Base-by-base conservation (phyloP, 1,140 invertebrate genomes). In the Heliconius congener region DNA sequence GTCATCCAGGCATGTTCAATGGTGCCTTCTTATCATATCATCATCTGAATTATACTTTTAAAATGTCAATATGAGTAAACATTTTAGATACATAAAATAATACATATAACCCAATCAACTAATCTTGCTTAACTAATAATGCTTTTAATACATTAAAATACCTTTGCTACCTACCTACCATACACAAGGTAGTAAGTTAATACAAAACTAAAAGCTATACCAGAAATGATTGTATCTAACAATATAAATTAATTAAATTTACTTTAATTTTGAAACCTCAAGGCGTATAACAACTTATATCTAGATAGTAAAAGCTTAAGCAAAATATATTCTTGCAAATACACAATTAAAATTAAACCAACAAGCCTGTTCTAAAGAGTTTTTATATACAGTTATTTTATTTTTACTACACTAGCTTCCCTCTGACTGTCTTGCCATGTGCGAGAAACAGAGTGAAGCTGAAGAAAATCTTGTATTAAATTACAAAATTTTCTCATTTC, bases 271-370 rank as follows among this genome's bases (percentile, higher is more conserved):
- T 30, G 60, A 66, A 66, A 66, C 60, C 60, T 66, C 13, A 60
- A 60, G n/a, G 55, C 19, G n/a, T 60, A 60, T 60, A 60, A 66
- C 60, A 5, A 66, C 60, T 66, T 30, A 13, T 30, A 66, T 60
- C 57, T 27, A 13, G 60, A 66, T 66, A 66, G 60, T 66, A 66
- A 66, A 27, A 60, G 57, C 57, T 60, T 60, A 60, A 23, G 57
- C 8, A 23, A 66, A 30, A 66, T 66, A 27, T 66, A 66, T 66
- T 66, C 9, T 30, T 30, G 27, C 60, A 16, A 27, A 3, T 13
- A 66, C 60, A 66, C 23, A 57, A 57, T 57, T 23, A 23, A 57
- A 23, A 57, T 23, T 3, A n/a, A 8, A 57, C 8, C 55, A 9
- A 57, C 55, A 6, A n/a, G n/a, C 19, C 18, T 57, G 0, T n/a